A percentile compares a stretch with the other conserved stretches of the same genome.
These are phyloP conservation scores for Oasisia sp. DNA, from an alignment of 2,888 invertebrate genomes.

Conservation along the genomic window DNA sequence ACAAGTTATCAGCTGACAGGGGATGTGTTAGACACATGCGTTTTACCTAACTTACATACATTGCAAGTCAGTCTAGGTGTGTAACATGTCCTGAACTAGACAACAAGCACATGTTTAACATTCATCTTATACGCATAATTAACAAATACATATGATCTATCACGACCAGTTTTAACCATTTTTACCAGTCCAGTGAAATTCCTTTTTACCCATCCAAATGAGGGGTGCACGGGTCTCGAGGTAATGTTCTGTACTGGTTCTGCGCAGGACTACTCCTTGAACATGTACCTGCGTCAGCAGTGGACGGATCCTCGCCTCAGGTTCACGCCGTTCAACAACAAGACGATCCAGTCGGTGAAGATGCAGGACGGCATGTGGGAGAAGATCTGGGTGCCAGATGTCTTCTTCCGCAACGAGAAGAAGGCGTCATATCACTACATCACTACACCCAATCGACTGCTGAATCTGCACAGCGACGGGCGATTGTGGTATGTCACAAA, in stretches of 20 bases:
- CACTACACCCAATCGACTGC: slow-evolving; percentile 45
- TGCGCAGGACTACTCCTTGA: slow-evolving; percentile 87
- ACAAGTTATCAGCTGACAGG: too few species aligned
- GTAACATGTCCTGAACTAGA: background rate
- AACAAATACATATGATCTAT: too few species aligned
- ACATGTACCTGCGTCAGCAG: slow-evolving; percentile 91
- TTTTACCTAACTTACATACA: too few species aligned
- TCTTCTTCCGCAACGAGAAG: slow-evolving; percentile 48
- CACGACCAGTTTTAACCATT: too few species aligned
- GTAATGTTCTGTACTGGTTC: background rate
- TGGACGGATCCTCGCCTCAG: slow-evolving; percentile 87
- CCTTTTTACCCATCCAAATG: too few species aligned
- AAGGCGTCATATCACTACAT: slow-evolving; percentile 43
- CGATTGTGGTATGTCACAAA: slow-evolving; percentile 46
- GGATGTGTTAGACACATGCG: too few species aligned
- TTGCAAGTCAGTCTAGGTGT: too few species aligned
- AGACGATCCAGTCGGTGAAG: slow-evolving; percentile 34
- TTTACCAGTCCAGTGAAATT: too few species aligned
- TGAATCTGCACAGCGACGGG: slow-evolving; percentile 40
- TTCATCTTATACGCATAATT: too few species aligned
- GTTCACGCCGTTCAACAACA: slow-evolving; percentile 34
- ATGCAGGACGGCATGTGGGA: slow-evolving; percentile 40
- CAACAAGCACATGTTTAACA: too few species aligned
- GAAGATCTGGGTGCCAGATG: slow-evolving; percentile 45
- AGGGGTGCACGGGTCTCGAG: too few species aligned